Percentiles rank a stretch among this genome's conserved stretches.
Conservation (phyloP, 2,113 vertebrate genomes). For the Perognathus longimembris region DNA sequence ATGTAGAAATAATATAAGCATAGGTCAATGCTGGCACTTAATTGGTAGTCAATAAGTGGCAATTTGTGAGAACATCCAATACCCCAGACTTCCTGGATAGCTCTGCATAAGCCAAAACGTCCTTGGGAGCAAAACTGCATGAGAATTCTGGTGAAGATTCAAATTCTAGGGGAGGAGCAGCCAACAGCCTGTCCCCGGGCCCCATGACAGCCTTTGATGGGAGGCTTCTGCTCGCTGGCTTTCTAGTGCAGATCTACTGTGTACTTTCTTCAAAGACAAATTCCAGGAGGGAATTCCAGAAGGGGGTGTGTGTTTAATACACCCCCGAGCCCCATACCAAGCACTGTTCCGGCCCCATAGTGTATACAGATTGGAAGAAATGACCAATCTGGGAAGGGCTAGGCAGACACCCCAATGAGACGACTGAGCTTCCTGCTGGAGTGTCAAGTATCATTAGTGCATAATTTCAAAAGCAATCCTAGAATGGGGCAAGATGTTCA, state of each 20-base stretch:
- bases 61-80: slow-evolving; percentile 48
- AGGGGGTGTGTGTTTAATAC: background rate
- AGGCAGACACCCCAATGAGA: slow-evolving; percentile 3
- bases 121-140: slow-evolving; percentile 58
- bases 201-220: background rate
- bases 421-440: slow-evolving; percentile 51
- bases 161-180: slow-evolving; percentile 16
- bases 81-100: slow-evolving; percentile 54
- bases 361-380: slow-evolving; percentile 1
- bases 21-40: slow-evolving; percentile 51
- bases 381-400: slow-evolving; percentile 15
- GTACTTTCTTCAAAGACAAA: background rate
- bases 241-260: background rate
- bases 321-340: background rate
- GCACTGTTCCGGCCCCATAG: background rate
- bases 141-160: slow-evolving; percentile 59
- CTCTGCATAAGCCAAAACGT: slow-evolving; percentile 48
- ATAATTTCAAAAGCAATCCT: slow-evolving; percentile 66
- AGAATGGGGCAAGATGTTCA: slow-evolving; percentile 40
- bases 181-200: background rate
- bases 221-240: background rate
- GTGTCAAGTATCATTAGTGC: slow-evolving; percentile 19
- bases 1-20: slow-evolving; percentile 54
- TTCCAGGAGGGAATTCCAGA: background rate
- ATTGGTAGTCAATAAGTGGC: slow-evolving; percentile 68